Evolutionary conservation across 2,888 invertebrate genomes (phyloP).

Genomic region (Venusia cambrica): DNA sequence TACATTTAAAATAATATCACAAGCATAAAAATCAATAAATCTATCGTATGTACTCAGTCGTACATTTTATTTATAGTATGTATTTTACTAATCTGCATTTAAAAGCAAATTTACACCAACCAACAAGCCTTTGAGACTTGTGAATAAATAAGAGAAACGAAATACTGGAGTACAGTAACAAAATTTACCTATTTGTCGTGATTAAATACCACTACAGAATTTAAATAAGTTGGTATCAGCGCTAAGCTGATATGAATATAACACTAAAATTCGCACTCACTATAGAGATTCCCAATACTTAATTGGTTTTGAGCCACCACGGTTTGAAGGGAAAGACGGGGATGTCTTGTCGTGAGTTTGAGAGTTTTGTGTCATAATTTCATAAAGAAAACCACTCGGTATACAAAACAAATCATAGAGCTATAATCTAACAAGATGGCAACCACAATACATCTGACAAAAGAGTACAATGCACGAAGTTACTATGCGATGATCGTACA

Average conservation of each 20-base stretch:
- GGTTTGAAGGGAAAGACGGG: too few relatives aligned
- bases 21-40: conserved; percentile 63
- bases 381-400: conserved; percentile 36
- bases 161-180: conserved; percentile 46
- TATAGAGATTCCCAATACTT: too few relatives aligned
- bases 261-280: too few relatives aligned
- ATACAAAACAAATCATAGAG: conserved; percentile 40
- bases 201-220: conserved; percentile 28
- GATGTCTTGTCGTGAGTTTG: too few relatives aligned
- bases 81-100: conserved; percentile 5
- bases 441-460: conserved; percentile 53
- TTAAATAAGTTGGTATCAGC: conserved; percentile 23
- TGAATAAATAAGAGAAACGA: conserved; percentile 32
- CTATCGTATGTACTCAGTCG: conserved; percentile 39
- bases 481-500: conserved; percentile 76
- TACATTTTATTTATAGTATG: conserved; percentile 25
- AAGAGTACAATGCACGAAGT: conserved; percentile 72
- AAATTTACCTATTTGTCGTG: conserved; percentile 18
- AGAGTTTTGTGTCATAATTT: too few relatives aligned
- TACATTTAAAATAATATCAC: conserved; percentile 74
- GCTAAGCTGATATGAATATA: too few relatives aligned
- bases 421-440: conserved; percentile 42
- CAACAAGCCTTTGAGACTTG: conserved; percentile 8
- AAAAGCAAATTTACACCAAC: conserved; percentile 10
- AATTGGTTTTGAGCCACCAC: too few relatives aligned